phyloP scores from a whole-genome alignment of 2,888 invertebrate species.

The Timema podura region DNA sequence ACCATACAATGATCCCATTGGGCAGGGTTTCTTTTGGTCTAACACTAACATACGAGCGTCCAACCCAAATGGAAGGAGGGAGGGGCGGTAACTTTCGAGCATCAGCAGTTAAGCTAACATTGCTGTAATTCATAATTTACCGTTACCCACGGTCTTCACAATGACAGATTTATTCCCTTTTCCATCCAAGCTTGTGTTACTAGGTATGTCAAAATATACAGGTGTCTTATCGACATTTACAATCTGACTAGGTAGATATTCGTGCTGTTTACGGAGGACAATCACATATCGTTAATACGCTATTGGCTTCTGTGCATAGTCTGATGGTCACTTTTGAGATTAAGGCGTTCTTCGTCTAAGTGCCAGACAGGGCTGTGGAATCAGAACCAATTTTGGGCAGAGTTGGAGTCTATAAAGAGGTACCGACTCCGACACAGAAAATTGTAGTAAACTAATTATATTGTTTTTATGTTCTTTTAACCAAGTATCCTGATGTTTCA shows the following conservation, averaged over 20 bases:
- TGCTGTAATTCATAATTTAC: slow-evolving; percentile 10
- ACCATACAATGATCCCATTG: slow-evolving; percentile 23
- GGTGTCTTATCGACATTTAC: slow-evolving; percentile 21
- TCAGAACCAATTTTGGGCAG: too few relatives aligned
- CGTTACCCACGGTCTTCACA: slow-evolving; percentile 13
- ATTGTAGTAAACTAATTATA: too few relatives aligned
- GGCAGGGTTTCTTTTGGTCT: slow-evolving; percentile 18
- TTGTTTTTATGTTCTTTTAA: too few relatives aligned
- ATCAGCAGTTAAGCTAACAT: slow-evolving; percentile 14
- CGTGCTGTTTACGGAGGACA: slow-evolving; percentile 5
- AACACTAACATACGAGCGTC: slow-evolving; percentile 10
- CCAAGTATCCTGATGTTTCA: too few relatives aligned
- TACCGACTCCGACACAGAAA: too few relatives aligned
- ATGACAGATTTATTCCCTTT: slow-evolving; percentile 18
- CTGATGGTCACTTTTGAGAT: not conserved
- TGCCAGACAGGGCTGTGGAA: too few relatives aligned
- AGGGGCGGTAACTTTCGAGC: slow-evolving; percentile 20
- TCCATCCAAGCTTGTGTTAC: slow-evolving; percentile 19
- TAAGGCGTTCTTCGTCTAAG: too few relatives aligned
- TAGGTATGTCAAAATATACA: slow-evolving; percentile 17
- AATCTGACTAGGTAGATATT: slow-evolving; percentile 14
- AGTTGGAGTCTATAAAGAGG: too few relatives aligned
- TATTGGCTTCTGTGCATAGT: slow-evolving; percentile 16
- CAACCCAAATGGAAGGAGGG: too few relatives aligned
- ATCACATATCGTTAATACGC: slow-evolving; percentile 17